These are phyloP conservation scores for Eueremaeus valkanovi DNA, from an alignment of 2,888 invertebrate species.

Conservation along the genomic window DNA sequence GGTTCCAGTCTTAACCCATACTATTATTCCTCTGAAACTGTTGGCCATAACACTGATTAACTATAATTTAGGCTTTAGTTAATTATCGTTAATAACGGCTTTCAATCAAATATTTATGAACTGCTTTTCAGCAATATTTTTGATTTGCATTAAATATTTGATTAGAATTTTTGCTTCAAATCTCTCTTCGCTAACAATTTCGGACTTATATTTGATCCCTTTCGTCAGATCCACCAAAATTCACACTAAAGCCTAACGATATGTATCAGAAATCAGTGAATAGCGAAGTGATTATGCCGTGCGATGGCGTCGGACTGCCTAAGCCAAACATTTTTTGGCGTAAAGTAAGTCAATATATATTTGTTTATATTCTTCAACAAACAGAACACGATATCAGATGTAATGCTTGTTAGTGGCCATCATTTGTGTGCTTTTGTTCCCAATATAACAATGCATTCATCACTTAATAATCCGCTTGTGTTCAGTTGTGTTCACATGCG, in stretches of 20 bases:
- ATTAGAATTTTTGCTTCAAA: background rate
- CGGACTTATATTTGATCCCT: conserved; percentile 51
- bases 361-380: background rate
- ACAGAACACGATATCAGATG: background rate
- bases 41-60: too few species aligned
- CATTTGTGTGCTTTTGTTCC: conserved; percentile 2
- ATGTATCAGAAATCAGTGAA: conserved; percentile 87
- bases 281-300: conserved; percentile 89
- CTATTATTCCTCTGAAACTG: background rate
- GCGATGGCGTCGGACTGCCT: conserved; percentile 78
- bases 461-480: conserved; percentile 24
- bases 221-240: conserved; percentile 88
- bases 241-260: conserved; percentile 81
- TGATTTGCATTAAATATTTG: too few species aligned
- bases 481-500: background rate
- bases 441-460: conserved; percentile 9
- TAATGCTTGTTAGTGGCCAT: conserved; percentile 21
- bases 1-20: background rate
- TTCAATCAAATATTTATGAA: too few species aligned
- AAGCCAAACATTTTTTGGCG: conserved; percentile 72
- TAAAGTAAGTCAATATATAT: conserved; percentile 57
- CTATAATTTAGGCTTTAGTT: too few species aligned
- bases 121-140: too few species aligned
- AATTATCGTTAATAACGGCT: too few species aligned
- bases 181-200: background rate